Percentiles rank a stretch among this genome's conserved stretches.
These are phyloP conservation scores for Andricus grossulariae DNA, from an alignment of 1,140 invertebrate species.

Conservation along the genomic window DNA sequence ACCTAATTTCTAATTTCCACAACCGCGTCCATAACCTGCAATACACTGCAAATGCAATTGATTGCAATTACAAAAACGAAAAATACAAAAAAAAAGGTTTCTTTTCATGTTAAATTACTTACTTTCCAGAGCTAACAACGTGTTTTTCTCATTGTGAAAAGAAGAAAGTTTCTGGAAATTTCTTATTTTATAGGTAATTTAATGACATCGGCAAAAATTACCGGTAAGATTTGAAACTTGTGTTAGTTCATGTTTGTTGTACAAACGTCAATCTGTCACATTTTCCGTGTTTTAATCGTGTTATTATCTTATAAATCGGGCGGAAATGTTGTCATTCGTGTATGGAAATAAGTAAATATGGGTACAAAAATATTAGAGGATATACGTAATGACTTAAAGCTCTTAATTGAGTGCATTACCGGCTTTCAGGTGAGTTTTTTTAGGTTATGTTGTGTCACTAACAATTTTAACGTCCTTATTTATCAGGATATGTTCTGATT, in stretches of 20 bases:
- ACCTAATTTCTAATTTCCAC: background rate
- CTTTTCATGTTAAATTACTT: background rate
- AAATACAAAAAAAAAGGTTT: background rate
- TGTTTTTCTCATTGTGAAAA: no score
- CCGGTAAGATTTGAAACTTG: no score
- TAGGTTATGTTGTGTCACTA: constrained; percentile 21
- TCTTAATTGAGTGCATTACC: constrained; percentile 67
- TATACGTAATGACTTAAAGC: constrained; percentile 68
- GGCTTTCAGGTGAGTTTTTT: constrained; percentile 66
- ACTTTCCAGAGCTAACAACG: no score
- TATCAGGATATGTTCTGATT: constrained; percentile 1
- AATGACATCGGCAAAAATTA: no score
- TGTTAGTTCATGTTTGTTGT: background rate
- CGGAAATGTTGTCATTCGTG: constrained; percentile 9
- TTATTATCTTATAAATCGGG: background rate
- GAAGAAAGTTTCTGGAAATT: no score
- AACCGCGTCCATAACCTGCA: constrained; percentile 6
- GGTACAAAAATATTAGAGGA: constrained; percentile 66
- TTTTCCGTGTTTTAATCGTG: no score
- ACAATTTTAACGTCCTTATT: background rate
- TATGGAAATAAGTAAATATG: constrained; percentile 54
- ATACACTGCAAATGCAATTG: background rate
- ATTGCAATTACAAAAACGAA: background rate
- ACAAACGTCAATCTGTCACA: no score
- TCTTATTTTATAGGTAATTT: no score